A percentile compares a stretch with the other conserved stretches of the same genome.
Conservation (phyloP, 2,888 invertebrate genomes). For the Endotricha flammealis region DNA sequence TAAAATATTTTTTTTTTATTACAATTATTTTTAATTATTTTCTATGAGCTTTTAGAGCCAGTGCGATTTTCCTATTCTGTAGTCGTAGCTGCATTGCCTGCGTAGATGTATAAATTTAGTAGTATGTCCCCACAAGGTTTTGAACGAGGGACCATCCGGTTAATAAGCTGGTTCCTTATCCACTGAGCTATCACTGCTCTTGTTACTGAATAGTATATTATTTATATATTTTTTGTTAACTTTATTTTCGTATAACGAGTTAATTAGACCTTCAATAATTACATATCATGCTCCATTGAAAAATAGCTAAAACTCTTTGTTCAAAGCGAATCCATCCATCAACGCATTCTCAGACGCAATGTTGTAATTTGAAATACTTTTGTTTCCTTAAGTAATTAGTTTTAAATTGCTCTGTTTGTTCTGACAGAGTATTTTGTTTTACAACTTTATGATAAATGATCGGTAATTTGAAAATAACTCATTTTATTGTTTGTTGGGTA, state of each 20-base stretch:
- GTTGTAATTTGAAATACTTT: slow-evolving; percentile 2
- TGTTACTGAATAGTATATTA: too few species aligned
- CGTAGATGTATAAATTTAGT: too few species aligned
- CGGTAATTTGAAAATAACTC: not conserved
- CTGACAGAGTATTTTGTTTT: slow-evolving; percentile 12
- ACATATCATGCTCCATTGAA: slow-evolving; percentile 40
- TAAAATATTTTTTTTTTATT: not conserved
- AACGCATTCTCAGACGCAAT: slow-evolving; percentile 20
- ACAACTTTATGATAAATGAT: not conserved
- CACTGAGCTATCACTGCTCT: too few species aligned
- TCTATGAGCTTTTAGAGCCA: too few species aligned
- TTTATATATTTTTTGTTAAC: not conserved
- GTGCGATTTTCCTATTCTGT: too few species aligned
- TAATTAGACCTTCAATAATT: slow-evolving; percentile 41
- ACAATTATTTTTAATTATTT: too few species aligned
- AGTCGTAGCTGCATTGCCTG: too few species aligned
- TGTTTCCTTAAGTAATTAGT: slow-evolving; percentile 6
- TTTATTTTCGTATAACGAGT: slow-evolving; percentile 17
- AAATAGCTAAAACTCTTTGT: slow-evolving; percentile 47
- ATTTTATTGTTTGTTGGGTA: not conserved
- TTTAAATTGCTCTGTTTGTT: slow-evolving; percentile 3
- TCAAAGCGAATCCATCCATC: slow-evolving; percentile 46
- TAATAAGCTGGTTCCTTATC: too few species aligned
- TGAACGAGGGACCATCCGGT: too few species aligned
- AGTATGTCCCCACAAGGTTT: too few species aligned